Conservation (phyloP, 2,888 invertebrate genomes). For the Rugalucina vietnamica region DNA sequence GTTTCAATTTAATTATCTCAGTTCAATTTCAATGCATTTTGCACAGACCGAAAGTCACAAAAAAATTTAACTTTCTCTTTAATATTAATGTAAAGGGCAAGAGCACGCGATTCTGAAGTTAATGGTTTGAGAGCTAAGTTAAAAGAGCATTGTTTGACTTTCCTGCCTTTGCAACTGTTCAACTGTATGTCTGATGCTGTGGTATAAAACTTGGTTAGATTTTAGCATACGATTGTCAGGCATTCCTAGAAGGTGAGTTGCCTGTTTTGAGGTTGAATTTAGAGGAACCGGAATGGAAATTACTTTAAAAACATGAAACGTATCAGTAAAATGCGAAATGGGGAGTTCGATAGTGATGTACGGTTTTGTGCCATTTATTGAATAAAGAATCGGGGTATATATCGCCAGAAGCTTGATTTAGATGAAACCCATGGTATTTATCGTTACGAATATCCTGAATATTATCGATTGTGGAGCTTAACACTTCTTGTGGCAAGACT, state of each 20-base stretch:
- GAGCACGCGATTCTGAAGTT: conserved; percentile 2
- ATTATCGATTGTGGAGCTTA: conserved; percentile 11
- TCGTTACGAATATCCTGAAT: conserved; percentile 15
- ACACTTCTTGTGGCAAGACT: conserved; percentile 1
- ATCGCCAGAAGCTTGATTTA: background rate
- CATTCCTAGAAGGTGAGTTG: conserved; percentile 41
- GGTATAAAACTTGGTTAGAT: conserved; percentile 32
- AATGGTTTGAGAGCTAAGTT: conserved; percentile 22
- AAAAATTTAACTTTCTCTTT: conserved; percentile 2
- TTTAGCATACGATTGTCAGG: conserved; percentile 44
- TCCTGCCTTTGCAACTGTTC: conserved; percentile 7
- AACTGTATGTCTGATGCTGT: conserved; percentile 23
- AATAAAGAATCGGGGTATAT: conserved; percentile 34
- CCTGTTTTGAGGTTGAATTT: conserved; percentile 47
- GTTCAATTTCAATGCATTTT: background rate
- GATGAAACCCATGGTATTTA: conserved; percentile 29
- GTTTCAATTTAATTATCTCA: background rate
- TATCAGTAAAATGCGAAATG: conserved; percentile 32
- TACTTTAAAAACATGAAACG: conserved; percentile 40
- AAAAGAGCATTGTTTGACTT: background rate
- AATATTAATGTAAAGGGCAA: conserved; percentile 15
- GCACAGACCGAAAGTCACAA: conserved; percentile 11
- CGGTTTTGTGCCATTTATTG: conserved; percentile 1
- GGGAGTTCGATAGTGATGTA: conserved; percentile 44
- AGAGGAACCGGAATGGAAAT: conserved; percentile 50